Conservation (phyloP, 2,888 invertebrate species). For the Chaetogeoica ovagalla region DNA sequence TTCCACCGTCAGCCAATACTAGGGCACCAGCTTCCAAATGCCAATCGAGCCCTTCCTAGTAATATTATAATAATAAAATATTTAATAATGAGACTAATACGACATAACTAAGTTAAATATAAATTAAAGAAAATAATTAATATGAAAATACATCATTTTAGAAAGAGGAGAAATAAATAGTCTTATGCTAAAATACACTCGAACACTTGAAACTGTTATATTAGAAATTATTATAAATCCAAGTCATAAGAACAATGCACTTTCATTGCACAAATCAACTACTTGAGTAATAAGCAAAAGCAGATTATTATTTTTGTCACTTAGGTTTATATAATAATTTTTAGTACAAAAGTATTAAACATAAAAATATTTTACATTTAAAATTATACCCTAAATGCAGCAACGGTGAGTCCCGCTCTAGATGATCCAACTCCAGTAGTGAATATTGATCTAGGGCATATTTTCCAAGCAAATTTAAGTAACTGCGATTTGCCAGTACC, state of each 20-base stretch:
- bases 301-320: no score
- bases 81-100: neutral
- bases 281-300: no score
- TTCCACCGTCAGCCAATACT: conserved; percentile 84
- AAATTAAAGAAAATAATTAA: neutral
- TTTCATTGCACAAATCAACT: no score
- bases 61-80: neutral
- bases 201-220: no score
- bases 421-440: conserved; percentile 87
- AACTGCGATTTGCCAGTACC: conserved; percentile 90
- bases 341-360: neutral
- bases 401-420: conserved; percentile 84
- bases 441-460: conserved; percentile 75
- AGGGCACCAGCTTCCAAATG: conserved; percentile 87
- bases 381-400: conserved; percentile 75
- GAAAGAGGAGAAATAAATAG: neutral
- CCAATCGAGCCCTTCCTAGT: conserved; percentile 85
- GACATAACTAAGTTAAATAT: neutral
- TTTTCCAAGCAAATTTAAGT: conserved; percentile 70
- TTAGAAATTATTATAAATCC: no score
- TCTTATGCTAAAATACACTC: no score
- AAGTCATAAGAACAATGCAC: no score
- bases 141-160: no score
- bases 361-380: conserved; percentile 1
- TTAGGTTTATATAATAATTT: no score